Evolutionary conservation across 2,797 vertebrate genomes (phyloP).

Genomic region (Notamacropus eugenii): DNA sequence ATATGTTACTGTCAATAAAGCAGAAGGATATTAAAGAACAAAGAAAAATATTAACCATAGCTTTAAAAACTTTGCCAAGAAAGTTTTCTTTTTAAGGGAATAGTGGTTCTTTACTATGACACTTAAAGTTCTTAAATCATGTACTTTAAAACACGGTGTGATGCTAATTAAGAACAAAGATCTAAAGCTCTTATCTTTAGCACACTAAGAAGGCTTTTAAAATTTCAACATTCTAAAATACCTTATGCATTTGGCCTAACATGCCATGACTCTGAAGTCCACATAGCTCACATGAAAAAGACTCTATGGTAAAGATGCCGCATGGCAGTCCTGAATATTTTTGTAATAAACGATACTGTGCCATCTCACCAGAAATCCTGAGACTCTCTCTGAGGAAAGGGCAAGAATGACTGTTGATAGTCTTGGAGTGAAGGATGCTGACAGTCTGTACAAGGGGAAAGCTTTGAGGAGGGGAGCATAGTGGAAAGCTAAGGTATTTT

Average conservation of each 20-base stretch:
- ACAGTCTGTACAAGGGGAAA: neutral
- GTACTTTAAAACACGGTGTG: neutral
- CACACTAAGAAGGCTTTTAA: neutral
- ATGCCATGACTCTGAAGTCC: neutral
- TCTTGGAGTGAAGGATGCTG: neutral
- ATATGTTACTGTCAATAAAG: neutral
- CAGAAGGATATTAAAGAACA: neutral
- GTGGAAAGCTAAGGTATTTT: neutral
- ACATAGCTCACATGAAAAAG: fast-evolving
- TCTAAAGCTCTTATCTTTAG: neutral
- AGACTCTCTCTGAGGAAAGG: neutral
- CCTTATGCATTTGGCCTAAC: neutral
- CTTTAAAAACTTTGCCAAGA: neutral
- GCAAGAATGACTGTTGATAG: neutral
- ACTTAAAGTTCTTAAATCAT: neutral
- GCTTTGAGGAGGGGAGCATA: neutral
- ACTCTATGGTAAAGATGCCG: neutral
- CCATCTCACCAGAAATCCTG: neutral
- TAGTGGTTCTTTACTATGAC: neutral
- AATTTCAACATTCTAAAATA: neutral
- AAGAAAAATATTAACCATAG: neutral
- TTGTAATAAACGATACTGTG: neutral
- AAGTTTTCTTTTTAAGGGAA: neutral
- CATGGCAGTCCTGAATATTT: neutral
- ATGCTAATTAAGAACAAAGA: neutral